Percentiles rank a stretch among this genome's conserved stretches.
These are phyloP conservation scores for Chrysolina americana DNA, from an alignment of 2,888 invertebrate genomes.

Conservation along the genomic window DNA sequence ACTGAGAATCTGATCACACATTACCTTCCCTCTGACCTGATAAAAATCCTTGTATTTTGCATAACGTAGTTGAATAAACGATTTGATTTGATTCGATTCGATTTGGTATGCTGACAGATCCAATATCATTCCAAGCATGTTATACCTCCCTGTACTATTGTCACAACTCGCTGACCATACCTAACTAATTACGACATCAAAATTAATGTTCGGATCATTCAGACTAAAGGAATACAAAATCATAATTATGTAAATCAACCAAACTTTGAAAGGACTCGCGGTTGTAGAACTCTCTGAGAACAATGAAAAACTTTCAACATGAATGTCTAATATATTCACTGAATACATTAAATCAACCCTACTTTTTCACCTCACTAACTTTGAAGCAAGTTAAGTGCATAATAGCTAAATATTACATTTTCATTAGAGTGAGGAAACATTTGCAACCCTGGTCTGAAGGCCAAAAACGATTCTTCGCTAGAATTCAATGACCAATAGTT, in stretches of 20 bases:
- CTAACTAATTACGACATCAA: not conserved
- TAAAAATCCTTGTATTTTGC: too few species aligned
- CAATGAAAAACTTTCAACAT: conserved; percentile 14
- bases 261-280: not conserved
- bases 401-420: conserved; percentile 15
- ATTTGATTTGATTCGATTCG: too few species aligned
- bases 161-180: too few species aligned
- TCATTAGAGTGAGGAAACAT: not conserved
- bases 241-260: conserved; percentile 4
- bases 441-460: not conserved
- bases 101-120: too few species aligned
- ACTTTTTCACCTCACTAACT: conserved; percentile 4
- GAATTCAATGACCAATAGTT: too few species aligned
- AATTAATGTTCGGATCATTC: not conserved
- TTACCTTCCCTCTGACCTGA: too few species aligned
- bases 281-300: conserved; percentile 1
- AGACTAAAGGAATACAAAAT: not conserved
- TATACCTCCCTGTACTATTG: too few species aligned
- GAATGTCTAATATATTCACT: not conserved
- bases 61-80: too few species aligned
- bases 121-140: too few species aligned
- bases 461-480: not conserved
- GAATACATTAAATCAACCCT: not conserved
- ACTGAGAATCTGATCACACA: too few species aligned
- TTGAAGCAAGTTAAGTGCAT: conserved; percentile 12